phyloP scores from a whole-genome alignment of 2,113 vertebrate species.

The Epinephelus lanceolatus region DNA sequence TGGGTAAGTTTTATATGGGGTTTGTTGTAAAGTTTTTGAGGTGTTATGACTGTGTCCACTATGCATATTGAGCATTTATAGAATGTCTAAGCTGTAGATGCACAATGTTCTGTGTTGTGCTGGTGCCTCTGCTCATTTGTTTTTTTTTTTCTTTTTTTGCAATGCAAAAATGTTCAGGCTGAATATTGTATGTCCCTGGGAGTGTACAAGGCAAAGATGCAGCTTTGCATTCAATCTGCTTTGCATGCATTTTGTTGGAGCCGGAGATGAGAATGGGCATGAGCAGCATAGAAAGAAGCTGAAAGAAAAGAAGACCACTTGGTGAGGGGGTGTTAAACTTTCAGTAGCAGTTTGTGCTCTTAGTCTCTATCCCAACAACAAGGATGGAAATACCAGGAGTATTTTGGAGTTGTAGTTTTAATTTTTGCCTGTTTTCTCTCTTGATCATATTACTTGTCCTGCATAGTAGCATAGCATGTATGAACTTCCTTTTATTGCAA shows the following conservation, averaged over 20 bases:
- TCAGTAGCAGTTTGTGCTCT: constrained; percentile 57
- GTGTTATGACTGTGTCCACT: not conserved
- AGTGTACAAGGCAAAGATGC: constrained; percentile 24
- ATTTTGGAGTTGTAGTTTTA: constrained; percentile 39
- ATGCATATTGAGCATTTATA: not conserved
- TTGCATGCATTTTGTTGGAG: constrained; percentile 70
- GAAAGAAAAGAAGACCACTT: constrained; percentile 65
- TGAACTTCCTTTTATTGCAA: not conserved
- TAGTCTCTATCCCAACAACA: constrained; percentile 48
- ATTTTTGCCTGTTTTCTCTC: constrained; percentile 3
- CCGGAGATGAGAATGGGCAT: constrained; percentile 65
- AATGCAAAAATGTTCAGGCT: constrained; percentile 65
- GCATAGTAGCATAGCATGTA: not conserved
- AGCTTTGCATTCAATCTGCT: constrained; percentile 64
- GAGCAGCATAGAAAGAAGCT: constrained; percentile 74
- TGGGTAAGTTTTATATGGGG: constrained; percentile 83
- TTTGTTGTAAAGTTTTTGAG: constrained; percentile 24
- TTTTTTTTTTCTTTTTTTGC: constrained; percentile 52
- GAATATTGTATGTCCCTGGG: constrained; percentile 26
- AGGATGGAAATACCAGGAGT: constrained; percentile 28
- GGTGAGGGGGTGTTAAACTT: constrained; percentile 69
- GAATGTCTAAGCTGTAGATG: constrained; percentile 8
- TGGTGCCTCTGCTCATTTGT: constrained; percentile 39
- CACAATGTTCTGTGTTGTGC: constrained; percentile 11
- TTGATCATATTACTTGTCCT: not conserved